These are phyloP conservation scores for Sturnira hondurensis DNA, from an alignment of 2,113 vertebrate species.

Conservation along the genomic window DNA sequence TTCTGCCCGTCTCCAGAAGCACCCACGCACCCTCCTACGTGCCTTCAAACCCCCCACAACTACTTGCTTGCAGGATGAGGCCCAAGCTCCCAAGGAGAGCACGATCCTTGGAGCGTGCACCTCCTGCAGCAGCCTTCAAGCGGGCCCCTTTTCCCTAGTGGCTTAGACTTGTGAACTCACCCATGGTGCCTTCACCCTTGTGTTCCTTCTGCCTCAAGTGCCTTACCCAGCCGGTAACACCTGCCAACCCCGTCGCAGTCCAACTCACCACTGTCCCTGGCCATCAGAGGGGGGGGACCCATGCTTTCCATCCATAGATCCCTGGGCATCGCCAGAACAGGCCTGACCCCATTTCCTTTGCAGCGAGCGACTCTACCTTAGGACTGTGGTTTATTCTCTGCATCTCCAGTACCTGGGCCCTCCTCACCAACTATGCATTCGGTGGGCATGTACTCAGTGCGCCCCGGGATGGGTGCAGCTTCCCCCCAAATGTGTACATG, in stretches of 20 bases:
- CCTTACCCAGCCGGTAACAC: background rate
- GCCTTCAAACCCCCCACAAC: background rate
- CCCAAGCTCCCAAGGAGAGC: background rate
- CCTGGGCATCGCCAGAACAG: accelerated
- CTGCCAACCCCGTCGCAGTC: background rate
- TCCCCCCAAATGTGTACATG: background rate
- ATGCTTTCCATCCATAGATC: background rate
- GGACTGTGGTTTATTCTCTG: background rate
- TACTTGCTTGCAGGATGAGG: background rate
- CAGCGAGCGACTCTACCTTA: background rate
- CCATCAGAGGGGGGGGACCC: background rate
- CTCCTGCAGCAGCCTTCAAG: background rate
- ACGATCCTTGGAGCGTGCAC: background rate
- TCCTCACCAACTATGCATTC: background rate
- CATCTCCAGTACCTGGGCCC: background rate
- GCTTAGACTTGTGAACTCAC: accelerated
- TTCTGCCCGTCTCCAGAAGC: background rate
- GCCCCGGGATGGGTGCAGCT: accelerated
- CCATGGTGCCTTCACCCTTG: background rate
- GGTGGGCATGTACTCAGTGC: background rate
- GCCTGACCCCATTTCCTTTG: background rate
- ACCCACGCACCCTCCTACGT: background rate
- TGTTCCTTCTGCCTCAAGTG: background rate
- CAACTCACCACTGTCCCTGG: background rate
- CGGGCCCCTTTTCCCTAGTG: accelerated